phyloP scores from a whole-genome alignment of 1,140 invertebrate species.

The Lethrus apterus region DNA sequence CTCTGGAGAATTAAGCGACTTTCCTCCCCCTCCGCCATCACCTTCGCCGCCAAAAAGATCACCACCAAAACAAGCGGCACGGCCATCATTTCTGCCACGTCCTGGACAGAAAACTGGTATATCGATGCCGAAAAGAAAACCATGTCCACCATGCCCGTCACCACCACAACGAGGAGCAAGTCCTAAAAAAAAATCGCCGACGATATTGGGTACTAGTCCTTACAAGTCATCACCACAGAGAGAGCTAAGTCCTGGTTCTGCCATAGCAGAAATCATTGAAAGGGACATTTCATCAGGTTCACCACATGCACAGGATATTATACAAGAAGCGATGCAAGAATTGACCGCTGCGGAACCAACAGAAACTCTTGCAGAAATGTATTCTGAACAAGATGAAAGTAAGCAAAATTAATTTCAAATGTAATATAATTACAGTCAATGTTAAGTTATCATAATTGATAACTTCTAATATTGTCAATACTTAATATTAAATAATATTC shows the following conservation, averaged over 20 bases:
- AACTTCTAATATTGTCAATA: no score
- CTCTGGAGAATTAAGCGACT: background rate
- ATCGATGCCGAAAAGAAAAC: background rate
- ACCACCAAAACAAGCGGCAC: background rate
- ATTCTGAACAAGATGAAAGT: background rate
- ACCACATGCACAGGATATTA: constrained; percentile 9
- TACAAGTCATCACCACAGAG: background rate
- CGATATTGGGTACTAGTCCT: background rate
- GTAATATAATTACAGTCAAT: background rate
- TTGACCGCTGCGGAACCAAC: background rate
- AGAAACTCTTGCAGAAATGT: constrained; percentile 5
- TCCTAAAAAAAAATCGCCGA: no score
- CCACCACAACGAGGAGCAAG: background rate
- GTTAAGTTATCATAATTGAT: background rate
- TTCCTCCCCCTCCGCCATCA: background rate
- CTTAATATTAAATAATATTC: no score
- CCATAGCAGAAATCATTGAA: background rate
- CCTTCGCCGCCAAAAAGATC: background rate
- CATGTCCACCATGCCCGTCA: background rate
- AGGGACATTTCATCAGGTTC: background rate
- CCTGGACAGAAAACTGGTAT: no score
- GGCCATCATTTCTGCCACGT: background rate
- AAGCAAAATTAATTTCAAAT: background rate
- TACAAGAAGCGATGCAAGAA: constrained; percentile 4
- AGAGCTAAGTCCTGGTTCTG: background rate